A percentile compares a stretch with the other conserved stretches of the same genome.
These are phyloP conservation scores for Leuciscus idus DNA, from an alignment of 2,113 vertebrate genomes.

Conservation along the genomic window DNA sequence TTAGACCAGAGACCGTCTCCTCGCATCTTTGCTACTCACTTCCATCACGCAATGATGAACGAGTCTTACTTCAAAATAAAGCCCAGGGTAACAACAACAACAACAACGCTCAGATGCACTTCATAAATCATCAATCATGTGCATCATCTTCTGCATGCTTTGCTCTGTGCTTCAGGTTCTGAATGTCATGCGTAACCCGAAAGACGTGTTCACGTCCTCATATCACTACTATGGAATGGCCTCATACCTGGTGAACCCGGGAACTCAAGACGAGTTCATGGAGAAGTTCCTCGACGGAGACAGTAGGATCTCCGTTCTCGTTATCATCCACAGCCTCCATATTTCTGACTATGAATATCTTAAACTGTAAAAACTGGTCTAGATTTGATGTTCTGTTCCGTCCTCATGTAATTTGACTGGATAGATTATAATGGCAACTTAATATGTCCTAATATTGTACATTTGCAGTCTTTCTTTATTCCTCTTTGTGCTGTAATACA, in stretches of 20 bases:
- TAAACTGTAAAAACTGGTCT: too few species aligned
- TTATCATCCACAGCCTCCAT: too few species aligned
- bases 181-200: conserved; percentile 75
- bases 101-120: not conserved
- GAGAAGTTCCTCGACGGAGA: conserved; percentile 73
- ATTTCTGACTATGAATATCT: conserved; percentile 47
- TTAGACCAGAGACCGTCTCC: conserved; percentile 73
- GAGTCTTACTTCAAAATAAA: conserved; percentile 70
- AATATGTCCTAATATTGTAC: too few species aligned
- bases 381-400: too few species aligned
- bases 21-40: conserved; percentile 71
- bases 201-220: conserved; percentile 74
- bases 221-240: conserved; percentile 67
- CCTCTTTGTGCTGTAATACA: too few species aligned
- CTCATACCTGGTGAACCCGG: conserved; percentile 68
- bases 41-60: conserved; percentile 71
- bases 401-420: too few species aligned
- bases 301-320: conserved; percentile 53
- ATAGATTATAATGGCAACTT: too few species aligned
- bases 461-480: too few species aligned
- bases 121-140: too few species aligned
- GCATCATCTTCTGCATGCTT: not conserved
- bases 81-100: conserved; percentile 70
- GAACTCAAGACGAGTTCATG: conserved; percentile 69
- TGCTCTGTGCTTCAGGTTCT: conserved; percentile 65